Evolutionary conservation across 2,113 vertebrate species (phyloP), one percentile per base, ranked within the genome.

Genomic region (Haplochromis burtoni): DNA sequence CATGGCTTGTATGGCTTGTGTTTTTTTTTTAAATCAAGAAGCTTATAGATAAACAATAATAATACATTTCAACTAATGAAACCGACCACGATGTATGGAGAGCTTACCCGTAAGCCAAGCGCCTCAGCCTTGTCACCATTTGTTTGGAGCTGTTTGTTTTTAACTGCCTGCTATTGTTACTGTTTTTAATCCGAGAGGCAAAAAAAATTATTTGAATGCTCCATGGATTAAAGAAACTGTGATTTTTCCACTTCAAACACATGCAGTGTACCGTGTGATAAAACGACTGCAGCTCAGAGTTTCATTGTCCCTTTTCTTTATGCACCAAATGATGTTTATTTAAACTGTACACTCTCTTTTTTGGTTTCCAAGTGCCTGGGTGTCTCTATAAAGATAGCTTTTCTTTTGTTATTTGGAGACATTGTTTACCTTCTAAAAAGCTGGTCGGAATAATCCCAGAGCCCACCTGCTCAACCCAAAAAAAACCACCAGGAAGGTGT

Each of bases 191-290:
- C 95, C 95, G 3, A 80, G 80, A 66, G 90, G 73, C 6, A n/a
- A 31, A 78, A 95, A 95, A 95, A 96, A 19, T 85, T 94, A 94
- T 95, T 93, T 90, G 88, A 95, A 94, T 95, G 90, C 86, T 93
- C 92, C 87, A 91, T 59, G 96, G 96, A 97, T 97, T 96, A 96
- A 96, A 95, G 94, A 95, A 93, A 90, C 76, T 17, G 79, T 42
- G 93, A 94, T 94, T 96, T 68, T 87, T 89, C 73, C 88, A 96
- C 95, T 95, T 96, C 95, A 96, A 96, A 96, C 95, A 95, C 89
- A 91, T 21, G 78, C 92, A 84, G 84, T 31, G 35, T 82, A 87
- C 84, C 38, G 49, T 86, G 80, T 87, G 96, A 95, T 96, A 95
- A 96, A 94, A 93, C 71, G 47, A 92, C 90, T 92, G 89, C 90